Conservation (phyloP, 1,140 invertebrate species). For the Sinonovacula constricta region DNA sequence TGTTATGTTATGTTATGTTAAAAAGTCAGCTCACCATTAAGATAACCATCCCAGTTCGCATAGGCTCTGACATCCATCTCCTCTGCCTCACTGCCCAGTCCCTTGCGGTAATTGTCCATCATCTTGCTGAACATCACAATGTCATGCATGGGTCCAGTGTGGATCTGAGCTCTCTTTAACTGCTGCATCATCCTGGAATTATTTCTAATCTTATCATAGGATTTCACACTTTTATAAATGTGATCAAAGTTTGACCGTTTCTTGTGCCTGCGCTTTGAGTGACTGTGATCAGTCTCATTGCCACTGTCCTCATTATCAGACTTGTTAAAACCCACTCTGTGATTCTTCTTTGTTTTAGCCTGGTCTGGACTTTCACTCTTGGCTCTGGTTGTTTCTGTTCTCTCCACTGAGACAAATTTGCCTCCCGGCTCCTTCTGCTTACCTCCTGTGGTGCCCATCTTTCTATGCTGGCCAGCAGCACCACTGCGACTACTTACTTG, state of each 20-base stretch:
- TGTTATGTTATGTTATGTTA: not conserved
- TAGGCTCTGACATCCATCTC: constrained; percentile 49
- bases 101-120: constrained; percentile 61
- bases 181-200: constrained; percentile 61
- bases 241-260: constrained; percentile 38
- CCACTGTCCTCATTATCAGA: constrained; percentile 44
- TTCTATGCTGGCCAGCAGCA: not conserved
- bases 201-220: constrained; percentile 61
- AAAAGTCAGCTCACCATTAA: constrained; percentile 56
- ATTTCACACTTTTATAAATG: constrained; percentile 66
- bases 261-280: constrained; percentile 5
- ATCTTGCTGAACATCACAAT: constrained; percentile 66
- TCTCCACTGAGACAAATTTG: constrained; percentile 47
- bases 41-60: constrained; percentile 63
- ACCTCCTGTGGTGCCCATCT: constrained; percentile 25
- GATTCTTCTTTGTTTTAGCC: not conserved
- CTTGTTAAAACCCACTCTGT: constrained; percentile 35
- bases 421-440: constrained; percentile 39
- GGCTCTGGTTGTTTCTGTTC: constrained; percentile 11
- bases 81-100: constrained; percentile 43
- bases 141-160: constrained; percentile 66
- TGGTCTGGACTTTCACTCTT: constrained; percentile 5
- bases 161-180: constrained; percentile 64
- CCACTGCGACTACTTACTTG: constrained; percentile 6
- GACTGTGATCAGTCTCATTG: constrained; percentile 34